Percentiles rank a stretch among this genome's conserved stretches.
phyloP scores from a whole-genome alignment of 53 echinoderm and acorn worm genomes.

The Antedon mediterranea region DNA sequence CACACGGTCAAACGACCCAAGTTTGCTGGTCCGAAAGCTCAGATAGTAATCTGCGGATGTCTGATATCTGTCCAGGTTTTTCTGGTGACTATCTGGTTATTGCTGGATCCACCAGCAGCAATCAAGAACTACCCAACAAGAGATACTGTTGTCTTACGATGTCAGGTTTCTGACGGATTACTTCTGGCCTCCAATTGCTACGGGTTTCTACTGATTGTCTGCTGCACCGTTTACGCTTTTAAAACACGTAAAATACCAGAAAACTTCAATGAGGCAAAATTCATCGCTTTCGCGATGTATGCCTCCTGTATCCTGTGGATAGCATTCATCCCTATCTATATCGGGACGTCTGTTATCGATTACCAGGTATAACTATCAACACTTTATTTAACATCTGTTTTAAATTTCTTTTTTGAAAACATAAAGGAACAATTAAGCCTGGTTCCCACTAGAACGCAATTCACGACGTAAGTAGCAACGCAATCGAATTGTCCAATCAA shows the following conservation, averaged over 20 bases:
- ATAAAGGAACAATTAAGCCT: too few relatives aligned
- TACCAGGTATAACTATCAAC: slow-evolving; percentile 54
- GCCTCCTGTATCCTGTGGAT: slow-evolving; percentile 97
- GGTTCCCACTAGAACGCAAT: too few relatives aligned
- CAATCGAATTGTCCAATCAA: too few relatives aligned
- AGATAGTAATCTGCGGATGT: slow-evolving; percentile 82
- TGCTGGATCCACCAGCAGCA: slow-evolving; percentile 50
- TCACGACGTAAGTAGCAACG: too few relatives aligned
- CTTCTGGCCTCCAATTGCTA: slow-evolving; percentile 61
- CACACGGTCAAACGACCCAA: slow-evolving; percentile 81
- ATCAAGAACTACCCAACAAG: slow-evolving; percentile 42
- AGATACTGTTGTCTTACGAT: slow-evolving; percentile 72
- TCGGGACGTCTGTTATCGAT: slow-evolving; percentile 92
- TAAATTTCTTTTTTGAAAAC: too few relatives aligned
- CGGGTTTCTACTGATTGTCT: slow-evolving; percentile 74
- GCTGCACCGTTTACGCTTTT: slow-evolving; percentile 95
- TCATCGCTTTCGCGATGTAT: slow-evolving; percentile 98
- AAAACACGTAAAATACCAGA: slow-evolving; percentile 99
- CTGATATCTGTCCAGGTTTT: slow-evolving; percentile 78
- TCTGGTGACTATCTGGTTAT: slow-evolving; percentile 60
- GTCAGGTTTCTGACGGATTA: slow-evolving; percentile 64
- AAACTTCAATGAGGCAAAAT: slow-evolving; percentile 99
- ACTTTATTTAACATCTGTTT: too few relatives aligned
- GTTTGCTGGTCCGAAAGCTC: slow-evolving; percentile 86
- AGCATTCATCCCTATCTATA: slow-evolving; percentile 94